Evolutionary conservation across 1,140 invertebrate species (phyloP).

Genomic region (Drosophila miranda): DNA sequence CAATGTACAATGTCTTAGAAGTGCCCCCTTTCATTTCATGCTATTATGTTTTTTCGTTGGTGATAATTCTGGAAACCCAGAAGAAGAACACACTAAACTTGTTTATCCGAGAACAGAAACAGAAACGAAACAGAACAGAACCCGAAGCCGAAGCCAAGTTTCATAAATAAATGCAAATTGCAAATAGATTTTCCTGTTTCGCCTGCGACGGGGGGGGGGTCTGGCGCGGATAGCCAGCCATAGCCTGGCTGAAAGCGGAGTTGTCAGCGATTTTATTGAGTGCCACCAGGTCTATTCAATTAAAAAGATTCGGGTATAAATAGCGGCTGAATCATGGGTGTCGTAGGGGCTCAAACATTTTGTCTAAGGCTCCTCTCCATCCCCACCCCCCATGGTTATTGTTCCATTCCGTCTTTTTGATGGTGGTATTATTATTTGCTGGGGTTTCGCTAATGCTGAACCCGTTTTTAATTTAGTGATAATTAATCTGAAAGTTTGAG

Average conservation of each 20-base stretch:
- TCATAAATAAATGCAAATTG: constrained; percentile 73
- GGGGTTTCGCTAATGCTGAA: constrained; percentile 42
- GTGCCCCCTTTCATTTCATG: constrained; percentile 45
- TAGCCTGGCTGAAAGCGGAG: not conserved
- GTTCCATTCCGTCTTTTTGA: constrained; percentile 4
- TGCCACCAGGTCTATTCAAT: constrained; percentile 43
- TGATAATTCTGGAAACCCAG: constrained; percentile 27
- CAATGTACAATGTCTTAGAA: constrained; percentile 13
- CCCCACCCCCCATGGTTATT: constrained; percentile 9
- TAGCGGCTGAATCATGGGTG: constrained; percentile 53
- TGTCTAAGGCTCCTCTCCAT: constrained; percentile 25
- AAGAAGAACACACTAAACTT: constrained; percentile 54
- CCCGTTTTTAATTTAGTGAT: constrained; percentile 74
- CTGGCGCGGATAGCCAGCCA: too few relatives aligned
- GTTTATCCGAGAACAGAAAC: constrained; percentile 43
- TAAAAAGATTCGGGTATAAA: constrained; percentile 41
- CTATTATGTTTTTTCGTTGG: constrained; percentile 26
- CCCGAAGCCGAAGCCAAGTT: constrained; percentile 10
- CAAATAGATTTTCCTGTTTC: constrained; percentile 69
- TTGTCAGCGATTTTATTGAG: constrained; percentile 35
- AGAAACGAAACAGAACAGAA: constrained; percentile 14
- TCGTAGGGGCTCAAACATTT: constrained; percentile 55
- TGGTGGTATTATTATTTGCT: constrained; percentile 3
- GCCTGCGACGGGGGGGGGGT: constrained; percentile 1
- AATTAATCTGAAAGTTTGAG: constrained; percentile 71